Percentiles rank a stretch among this genome's conserved stretches.
Evolutionary conservation across 2,888 invertebrate species (phyloP).

Genomic region (Andricus curvator): DNA sequence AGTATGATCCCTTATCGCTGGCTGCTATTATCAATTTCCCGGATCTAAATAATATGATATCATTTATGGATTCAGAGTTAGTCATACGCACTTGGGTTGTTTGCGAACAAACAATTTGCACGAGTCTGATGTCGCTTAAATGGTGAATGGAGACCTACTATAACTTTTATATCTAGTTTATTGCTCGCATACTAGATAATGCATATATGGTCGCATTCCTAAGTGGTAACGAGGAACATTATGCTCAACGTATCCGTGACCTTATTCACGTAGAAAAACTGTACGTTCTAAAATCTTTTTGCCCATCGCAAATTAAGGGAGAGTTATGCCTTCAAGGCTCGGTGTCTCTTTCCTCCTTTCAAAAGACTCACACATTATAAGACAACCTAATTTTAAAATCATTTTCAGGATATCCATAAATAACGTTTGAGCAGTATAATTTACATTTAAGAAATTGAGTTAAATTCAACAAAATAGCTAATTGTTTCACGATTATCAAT

Average conservation of each 20-base stretch:
- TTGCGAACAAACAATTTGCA: conserved; percentile 20
- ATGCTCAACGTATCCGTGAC: conserved; percentile 35
- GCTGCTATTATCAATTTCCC: neutral
- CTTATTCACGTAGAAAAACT: conserved; percentile 30
- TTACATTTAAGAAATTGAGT: too few relatives aligned
- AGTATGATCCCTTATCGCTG: too few relatives aligned
- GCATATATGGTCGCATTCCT: conserved; percentile 54
- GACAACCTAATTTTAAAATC: too few relatives aligned
- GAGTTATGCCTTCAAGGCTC: conserved; percentile 25
- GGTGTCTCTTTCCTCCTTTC: conserved; percentile 17
- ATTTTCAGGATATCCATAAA: too few relatives aligned
- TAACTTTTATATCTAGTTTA: conserved; percentile 47
- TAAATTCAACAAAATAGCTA: too few relatives aligned
- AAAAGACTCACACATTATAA: too few relatives aligned
- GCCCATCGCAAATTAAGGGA: conserved; percentile 30
- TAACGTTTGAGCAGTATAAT: too few relatives aligned
- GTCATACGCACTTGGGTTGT: neutral
- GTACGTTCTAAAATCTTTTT: conserved; percentile 32
- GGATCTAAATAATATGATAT: neutral
- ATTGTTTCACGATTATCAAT: too few relatives aligned
- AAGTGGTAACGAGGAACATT: conserved; percentile 38
- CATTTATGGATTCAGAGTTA: neutral
- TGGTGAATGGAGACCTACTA: conserved; percentile 63
- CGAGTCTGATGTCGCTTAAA: conserved; percentile 43
- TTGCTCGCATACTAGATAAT: conserved; percentile 59